These are phyloP conservation scores for Cyclophora punctaria DNA, from an alignment of 2,888 invertebrate genomes.

Conservation along the genomic window DNA sequence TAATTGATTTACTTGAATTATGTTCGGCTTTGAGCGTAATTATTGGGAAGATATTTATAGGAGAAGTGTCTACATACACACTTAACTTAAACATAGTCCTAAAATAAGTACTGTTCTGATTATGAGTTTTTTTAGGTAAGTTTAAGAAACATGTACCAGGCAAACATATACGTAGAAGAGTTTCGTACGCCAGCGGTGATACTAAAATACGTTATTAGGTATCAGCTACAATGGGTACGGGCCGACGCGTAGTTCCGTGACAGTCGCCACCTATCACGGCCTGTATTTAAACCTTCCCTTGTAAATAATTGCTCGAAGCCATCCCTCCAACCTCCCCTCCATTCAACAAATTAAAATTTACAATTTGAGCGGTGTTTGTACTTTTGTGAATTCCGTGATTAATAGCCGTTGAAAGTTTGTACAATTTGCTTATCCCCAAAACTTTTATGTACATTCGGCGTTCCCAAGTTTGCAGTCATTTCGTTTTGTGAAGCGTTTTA, in stretches of 20 bases:
- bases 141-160: too few species aligned
- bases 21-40: too few species aligned
- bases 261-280: constrained; percentile 19
- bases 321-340: neutral
- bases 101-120: too few species aligned
- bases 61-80: too few species aligned
- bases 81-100: too few species aligned
- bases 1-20: too few species aligned
- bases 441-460: constrained; percentile 13
- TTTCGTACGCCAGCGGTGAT: too few species aligned
- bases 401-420: constrained; percentile 28
- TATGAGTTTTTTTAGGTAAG: too few species aligned
- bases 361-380: constrained; percentile 19
- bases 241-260: constrained; percentile 5
- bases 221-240: too few species aligned
- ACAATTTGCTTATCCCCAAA: constrained; percentile 23
- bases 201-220: too few species aligned
- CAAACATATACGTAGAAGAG: too few species aligned
- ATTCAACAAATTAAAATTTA: constrained; percentile 21
- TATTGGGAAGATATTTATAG: too few species aligned
- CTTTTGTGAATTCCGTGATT: constrained; percentile 34
- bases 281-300: constrained; percentile 15
- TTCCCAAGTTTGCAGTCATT: constrained; percentile 1
- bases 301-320: constrained; percentile 12
- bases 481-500: constrained; percentile 4